Evolutionary conservation across 1,140 invertebrate species (phyloP).

Genomic region (Eupristina koningsbergeri): DNA sequence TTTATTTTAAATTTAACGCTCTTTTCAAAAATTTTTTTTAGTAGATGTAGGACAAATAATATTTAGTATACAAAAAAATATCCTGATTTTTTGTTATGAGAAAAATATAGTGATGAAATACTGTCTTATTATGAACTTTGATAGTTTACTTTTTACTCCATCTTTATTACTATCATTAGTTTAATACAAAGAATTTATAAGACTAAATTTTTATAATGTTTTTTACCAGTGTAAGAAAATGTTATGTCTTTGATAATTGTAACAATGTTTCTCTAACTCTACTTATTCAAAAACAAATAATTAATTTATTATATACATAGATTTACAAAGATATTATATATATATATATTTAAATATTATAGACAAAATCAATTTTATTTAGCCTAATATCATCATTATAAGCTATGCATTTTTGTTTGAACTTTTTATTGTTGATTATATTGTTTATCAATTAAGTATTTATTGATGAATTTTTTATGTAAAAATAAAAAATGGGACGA

Average conservation of each 20-base stretch:
- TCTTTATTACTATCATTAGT: not conserved
- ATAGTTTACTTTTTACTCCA: slow-evolving; percentile 23
- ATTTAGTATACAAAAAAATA: slow-evolving; percentile 39
- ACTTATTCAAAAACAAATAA: slow-evolving; percentile 30
- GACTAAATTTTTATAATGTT: slow-evolving; percentile 37
- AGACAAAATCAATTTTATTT: slow-evolving; percentile 24
- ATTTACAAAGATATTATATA: slow-evolving; percentile 52
- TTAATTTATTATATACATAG: slow-evolving; percentile 40
- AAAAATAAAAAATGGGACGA: slow-evolving; percentile 45
- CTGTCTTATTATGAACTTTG: slow-evolving; percentile 33
- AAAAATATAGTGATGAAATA: slow-evolving; percentile 45
- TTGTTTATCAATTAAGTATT: slow-evolving; percentile 29
- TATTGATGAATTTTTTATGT: slow-evolving; percentile 39
- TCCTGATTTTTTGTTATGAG: slow-evolving; percentile 28
- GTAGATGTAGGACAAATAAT: slow-evolving; percentile 2
- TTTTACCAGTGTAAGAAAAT: not conserved
- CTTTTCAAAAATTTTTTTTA: slow-evolving; percentile 7
- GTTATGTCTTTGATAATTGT: not conserved
- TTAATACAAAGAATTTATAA: slow-evolving; percentile 20
- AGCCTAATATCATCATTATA: slow-evolving; percentile 35
- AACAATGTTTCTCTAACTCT: slow-evolving; percentile 2
- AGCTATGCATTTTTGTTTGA: slow-evolving; percentile 23
- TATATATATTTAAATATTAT: slow-evolving; percentile 51
- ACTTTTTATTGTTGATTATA: slow-evolving; percentile 19
- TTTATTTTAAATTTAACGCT: not conserved